Base-by-base conservation (phyloP, 2,888 invertebrate genomes). In the Tortricodes alternella region DNA sequence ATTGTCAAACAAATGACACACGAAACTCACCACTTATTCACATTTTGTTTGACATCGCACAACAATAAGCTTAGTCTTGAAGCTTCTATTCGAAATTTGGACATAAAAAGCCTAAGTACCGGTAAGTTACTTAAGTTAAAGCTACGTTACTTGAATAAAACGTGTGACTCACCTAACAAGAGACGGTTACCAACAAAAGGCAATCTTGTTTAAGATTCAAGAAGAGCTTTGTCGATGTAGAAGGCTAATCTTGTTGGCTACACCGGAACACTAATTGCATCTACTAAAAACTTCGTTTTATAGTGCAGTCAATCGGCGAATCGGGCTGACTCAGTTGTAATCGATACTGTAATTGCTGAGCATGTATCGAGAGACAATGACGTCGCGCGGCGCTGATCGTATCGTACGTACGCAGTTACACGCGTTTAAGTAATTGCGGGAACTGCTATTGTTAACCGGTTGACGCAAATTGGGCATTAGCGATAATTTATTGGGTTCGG, bases 361-460 rank as follows among this genome's bases (percentile, higher is more conserved):
- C 85, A 76, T 83, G 88, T 85, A 85, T 85, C 80, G 77, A 76
- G 79, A 83, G 85, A 89, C 89, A 89, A 88, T 85, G 85, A 85
- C 78, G 76, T 71, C 68, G 80, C 77, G 67, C 71, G 68, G 70
- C 74, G 67, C 74, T 80, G 89, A 89, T 89, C 80, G 84, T 89
- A 90, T 90, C 89, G 78, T 74, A 76, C 89, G 78, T 74, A 76
- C 76, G 78, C 78, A 83, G 85, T 86, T 88, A 89, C 89, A 88
- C 80, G 85, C 85, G 85, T 90, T 90, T 89, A 89, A 89, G 88
- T 90, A 89, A 90, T 90, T 89, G 87, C 88, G 89, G 88, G 89
- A 89, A 89, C 86, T 68, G 81, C 82, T 83, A 90, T 90, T 90
- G 90, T 90, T 88, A 85, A 75, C 83, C 80, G 77, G 77, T 78